These are phyloP conservation scores for Saxidomus purpurata DNA, from an alignment of 1,140 invertebrate species.

Conservation along the genomic window DNA sequence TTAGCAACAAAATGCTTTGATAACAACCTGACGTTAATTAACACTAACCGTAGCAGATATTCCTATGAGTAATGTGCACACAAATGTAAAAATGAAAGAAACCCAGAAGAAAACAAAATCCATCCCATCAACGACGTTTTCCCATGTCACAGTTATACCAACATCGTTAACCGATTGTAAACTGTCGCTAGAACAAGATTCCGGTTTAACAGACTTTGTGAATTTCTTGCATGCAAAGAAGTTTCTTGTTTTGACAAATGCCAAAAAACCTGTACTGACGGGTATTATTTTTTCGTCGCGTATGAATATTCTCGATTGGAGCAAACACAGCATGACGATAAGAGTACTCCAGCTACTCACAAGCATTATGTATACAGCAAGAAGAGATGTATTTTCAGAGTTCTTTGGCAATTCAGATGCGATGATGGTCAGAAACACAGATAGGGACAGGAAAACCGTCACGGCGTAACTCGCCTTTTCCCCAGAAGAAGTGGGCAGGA, in stretches of 20 bases:
- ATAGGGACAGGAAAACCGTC: conserved; percentile 72
- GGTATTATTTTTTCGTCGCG: not conserved
- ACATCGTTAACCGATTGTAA: too few relatives aligned
- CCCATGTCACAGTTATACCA: not conserved
- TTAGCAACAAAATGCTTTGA: too few relatives aligned
- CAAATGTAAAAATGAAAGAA: not conserved
- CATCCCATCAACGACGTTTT: not conserved
- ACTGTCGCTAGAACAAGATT: too few relatives aligned
- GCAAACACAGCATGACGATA: conserved; percentile 25
- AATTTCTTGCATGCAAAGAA: not conserved
- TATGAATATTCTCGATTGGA: not conserved
- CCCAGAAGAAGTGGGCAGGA: conserved; percentile 68
- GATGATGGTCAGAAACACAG: conserved; percentile 73
- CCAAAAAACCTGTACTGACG: not conserved
- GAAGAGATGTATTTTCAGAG: conserved; percentile 65
- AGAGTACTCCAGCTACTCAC: conserved; percentile 4
- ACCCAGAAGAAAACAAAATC: conserved; percentile 32
- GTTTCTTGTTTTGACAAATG: not conserved
- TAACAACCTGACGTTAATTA: too few relatives aligned
- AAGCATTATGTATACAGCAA: conserved; percentile 61
- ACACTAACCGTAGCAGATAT: not conserved
- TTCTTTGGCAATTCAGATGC: conserved; percentile 63
- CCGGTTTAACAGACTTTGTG: not conserved
- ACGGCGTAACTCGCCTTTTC: conserved; percentile 72
- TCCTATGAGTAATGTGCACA: not conserved